These are phyloP conservation scores for Euglossa dilemma DNA, from an alignment of 1,140 invertebrate species.

Conservation along the genomic window DNA sequence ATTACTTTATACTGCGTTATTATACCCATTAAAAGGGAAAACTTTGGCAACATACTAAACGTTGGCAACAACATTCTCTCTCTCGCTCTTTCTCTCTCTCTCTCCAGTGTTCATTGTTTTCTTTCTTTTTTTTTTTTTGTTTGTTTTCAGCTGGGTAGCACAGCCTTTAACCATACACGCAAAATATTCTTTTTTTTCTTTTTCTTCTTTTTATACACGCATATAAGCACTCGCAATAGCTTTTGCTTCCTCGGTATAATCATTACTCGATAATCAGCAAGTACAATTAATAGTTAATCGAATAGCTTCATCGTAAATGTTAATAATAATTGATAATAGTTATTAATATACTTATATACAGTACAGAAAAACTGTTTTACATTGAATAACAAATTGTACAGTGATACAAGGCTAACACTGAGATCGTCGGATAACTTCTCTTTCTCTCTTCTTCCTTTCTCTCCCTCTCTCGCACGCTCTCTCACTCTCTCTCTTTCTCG, in stretches of 20 bases:
- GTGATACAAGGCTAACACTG: constrained; percentile 63
- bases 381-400: constrained; percentile 72
- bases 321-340: constrained; percentile 69
- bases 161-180: constrained; percentile 68
- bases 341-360: constrained; percentile 68
- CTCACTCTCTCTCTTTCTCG: not conserved
- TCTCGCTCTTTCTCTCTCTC: too few relatives aligned
- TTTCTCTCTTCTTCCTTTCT: not conserved
- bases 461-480: not conserved
- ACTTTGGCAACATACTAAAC: constrained; percentile 78
- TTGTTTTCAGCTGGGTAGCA: constrained; percentile 71
- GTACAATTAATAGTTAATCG: constrained; percentile 68
- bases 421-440: constrained; percentile 57
- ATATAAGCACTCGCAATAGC: constrained; percentile 52
- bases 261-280: constrained; percentile 60
- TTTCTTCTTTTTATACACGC: constrained; percentile 42
- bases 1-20: constrained; percentile 66
- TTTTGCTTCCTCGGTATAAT: constrained; percentile 31
- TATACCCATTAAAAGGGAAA: constrained; percentile 64
- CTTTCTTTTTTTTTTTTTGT: constrained; percentile 7
- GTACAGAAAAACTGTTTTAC: constrained; percentile 61
- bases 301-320: constrained; percentile 61
- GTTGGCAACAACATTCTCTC: constrained; percentile 75
- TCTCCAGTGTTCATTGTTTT: constrained; percentile 16
- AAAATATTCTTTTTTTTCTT: constrained; percentile 51